Base-by-base conservation (phyloP, 1,140 invertebrate genomes). In the Meteorus sp. region DNA sequence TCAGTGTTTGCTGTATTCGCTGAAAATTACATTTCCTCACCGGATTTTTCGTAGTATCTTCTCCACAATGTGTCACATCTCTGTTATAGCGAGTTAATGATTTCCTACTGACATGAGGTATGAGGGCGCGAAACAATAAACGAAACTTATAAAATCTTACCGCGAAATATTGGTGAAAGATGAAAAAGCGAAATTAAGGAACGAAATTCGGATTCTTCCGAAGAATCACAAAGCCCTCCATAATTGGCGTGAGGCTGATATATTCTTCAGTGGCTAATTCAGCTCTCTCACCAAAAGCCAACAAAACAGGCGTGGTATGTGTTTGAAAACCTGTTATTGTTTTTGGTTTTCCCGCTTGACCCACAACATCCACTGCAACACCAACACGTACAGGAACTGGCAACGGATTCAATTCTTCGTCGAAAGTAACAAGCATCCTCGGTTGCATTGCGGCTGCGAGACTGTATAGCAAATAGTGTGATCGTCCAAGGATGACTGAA, bases 261-360 rank as follows among this genome's bases (percentile, higher is more conserved):
- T 97, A 99, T 82, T 99, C 98, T 77, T 99, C 98, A 0, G 95
- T 98, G 0, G 98, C 97, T 17, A 99, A 81, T 79, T 99, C 98
- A 2, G 97, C 98, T 63, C 97, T 83, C 81, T 99, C 98, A 6
- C 98, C 98, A 75, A 95, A 93, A 0, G 95, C 95, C 31, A 99
- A 79, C 22, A 99, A 80, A 8, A 99, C 98, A 1, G 98, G 98
- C 6, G 97, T 99, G 8, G 97, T 98, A 75, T 99, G 97, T 1
- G 98, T 99, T 78, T 99, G 98, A 71, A 99, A 99, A 19, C 98
- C 98, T 17, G 98, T 99, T 48, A 99, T 99, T 1, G 97, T 99
- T 81, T 99, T 99, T 0, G 97, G 98, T 71, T 98, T 98, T 29
- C 98, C 98, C 5, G 98, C 98, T 81, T 99, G 98, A 4, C 97